A percentile compares a stretch with the other conserved stretches of the same genome.
phyloP scores from a whole-genome alignment of 2,888 invertebrate species.

The Aquatica leii region DNA sequence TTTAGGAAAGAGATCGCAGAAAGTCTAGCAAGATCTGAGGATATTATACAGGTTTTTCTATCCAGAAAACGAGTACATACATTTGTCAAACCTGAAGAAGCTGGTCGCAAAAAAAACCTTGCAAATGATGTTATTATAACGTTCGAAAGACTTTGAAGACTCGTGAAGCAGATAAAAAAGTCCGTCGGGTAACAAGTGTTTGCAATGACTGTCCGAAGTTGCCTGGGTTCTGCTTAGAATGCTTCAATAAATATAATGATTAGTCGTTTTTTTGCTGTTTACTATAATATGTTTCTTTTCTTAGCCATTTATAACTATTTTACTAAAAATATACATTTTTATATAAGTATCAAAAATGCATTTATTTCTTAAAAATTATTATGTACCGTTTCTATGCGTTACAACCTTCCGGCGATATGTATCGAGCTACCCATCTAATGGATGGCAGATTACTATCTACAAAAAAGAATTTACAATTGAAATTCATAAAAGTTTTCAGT shows the following conservation, averaged over 20 bases:
- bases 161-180: conserved; percentile 26
- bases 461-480: no score
- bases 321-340: no score
- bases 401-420: no score
- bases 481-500: no score
- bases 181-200: conserved; percentile 21
- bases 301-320: no score
- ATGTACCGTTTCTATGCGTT: no score
- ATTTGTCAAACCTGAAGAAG: conserved; percentile 25
- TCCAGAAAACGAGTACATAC: conserved; percentile 22
- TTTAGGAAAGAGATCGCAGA: conserved; percentile 22
- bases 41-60: background rate
- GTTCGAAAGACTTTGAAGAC: conserved; percentile 13
- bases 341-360: no score
- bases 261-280: no score
- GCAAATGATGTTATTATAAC: conserved; percentile 24
- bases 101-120: conserved; percentile 30
- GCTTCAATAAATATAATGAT: conserved; percentile 17
- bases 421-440: no score
- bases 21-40: background rate
- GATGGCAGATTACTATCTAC: no score
- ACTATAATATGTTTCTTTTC: no score
- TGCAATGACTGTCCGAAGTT: conserved; percentile 22
- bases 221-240: conserved; percentile 24
- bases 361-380: no score